Base-by-base conservation (phyloP, 1,140 invertebrate species). In the Drosophila pseudoananassae region DNA sequence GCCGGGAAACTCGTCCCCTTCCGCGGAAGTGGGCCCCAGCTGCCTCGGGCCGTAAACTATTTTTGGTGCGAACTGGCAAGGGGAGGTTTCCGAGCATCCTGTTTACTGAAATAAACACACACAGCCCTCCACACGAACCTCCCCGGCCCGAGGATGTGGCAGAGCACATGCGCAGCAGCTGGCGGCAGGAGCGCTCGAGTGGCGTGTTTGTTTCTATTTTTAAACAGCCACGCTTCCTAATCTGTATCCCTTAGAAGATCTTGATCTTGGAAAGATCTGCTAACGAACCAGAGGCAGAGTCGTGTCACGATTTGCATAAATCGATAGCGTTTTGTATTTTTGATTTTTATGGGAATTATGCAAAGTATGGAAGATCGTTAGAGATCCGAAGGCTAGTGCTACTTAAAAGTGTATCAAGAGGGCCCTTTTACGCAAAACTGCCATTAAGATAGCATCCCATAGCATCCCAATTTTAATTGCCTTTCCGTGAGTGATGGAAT, bases 271-370 rank as follows among this genome's bases (percentile, higher is more conserved):
- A n/a, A n/a, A 5, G 50, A 51, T 55, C 60, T 31, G 51, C 59
- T 64, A 74, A 74, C 61, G 59, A 74, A 74, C 53, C 46, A 40
- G 10, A 56, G 12, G 47, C 43, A 40, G 10, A 56, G 12, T 46
- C 38, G 27, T 71, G 60, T 55, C 23, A 27, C 31, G 45, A 88
- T 87, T 82, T 63, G 56, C 83, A 87, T 87, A 87, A 88, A 88
- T 82, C 82, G 72, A 87, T 87, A 60, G 47, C 56, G 38, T 63
- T 36, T 50, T 53, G 54, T 75, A 58, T 52, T 14, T 51, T 65
- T 60, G 57, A 72, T 63, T 73, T 73, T 63, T 51, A 50, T 64
- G 33, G 36, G 46, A 54, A 46, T 69, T 56, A 69, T 69, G 63
- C 66, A 40, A 68, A 64, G 33, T 25, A 4, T 14, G 20, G 27